Base-by-base conservation (phyloP, 2,888 invertebrate species). In the Altica lythri region DNA sequence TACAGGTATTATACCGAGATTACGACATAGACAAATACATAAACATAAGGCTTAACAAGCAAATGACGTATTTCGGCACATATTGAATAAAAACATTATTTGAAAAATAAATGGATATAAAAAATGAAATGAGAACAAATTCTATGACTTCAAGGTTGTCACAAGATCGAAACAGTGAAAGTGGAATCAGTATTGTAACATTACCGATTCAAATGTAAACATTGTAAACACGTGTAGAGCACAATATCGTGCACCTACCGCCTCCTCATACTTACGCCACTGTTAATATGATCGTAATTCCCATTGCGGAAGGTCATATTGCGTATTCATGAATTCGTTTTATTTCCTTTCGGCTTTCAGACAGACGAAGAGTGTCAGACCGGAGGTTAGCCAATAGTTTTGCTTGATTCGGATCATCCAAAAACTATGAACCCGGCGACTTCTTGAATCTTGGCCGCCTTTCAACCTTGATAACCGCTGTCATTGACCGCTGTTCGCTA, bases 391-490 rank as follows among this genome's bases (percentile, higher is more conserved):
- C 38, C 38, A 10, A 29, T 38, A 16, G 29, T 30, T 27, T 45
- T 6, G 14, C 14, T 49, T 27, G 14, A 22, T 40, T 32, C 42
- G 10, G 32, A 32, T 42, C 49, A 25, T 25, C 49, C 49, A 42
- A 49, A 49, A 49, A 40, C 40, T 49, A 42, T 49, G 49, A 49
- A 49, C 32, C n/a, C 40, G 30, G 40, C 49, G 30, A 40, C 49
- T 40, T 49, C 29, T 47, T 37, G 25, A 30, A 19, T 40, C 40
- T 49, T 47, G 37, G 47, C 47, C 37, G 47, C 49, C 40, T 49
- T 42, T 32, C 49, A 58, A 58, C 58, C 58, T 58, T 58, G 58
- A 58, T 53, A n/a, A 55, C 35, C 37, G 48, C 58, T 55, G 55
- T 55, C 58, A 58, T 58, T 58, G 58, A 58, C 55, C 58, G 52